A percentile compares a stretch with the other conserved stretches of the same genome.
Evolutionary conservation across 2,797 vertebrate genomes (phyloP).

Genomic region (Sardinella longiceps): DNA sequence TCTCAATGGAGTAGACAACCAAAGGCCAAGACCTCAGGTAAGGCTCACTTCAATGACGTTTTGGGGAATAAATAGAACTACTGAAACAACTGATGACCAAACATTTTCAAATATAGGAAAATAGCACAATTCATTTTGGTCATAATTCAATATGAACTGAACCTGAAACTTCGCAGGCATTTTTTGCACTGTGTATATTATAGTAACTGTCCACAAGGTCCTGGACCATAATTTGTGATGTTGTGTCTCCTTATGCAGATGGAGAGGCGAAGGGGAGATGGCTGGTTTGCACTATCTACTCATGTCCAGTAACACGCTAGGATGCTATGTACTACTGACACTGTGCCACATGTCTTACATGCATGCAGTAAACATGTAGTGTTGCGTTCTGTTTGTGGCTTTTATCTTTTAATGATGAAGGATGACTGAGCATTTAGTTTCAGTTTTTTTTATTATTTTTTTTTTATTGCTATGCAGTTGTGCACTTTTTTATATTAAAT

Average conservation of each 20-base stretch:
- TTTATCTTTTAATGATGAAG: neutral
- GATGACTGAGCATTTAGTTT: neutral
- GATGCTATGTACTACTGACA: neutral
- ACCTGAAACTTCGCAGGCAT: too few species aligned
- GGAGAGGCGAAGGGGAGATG: slow-evolving; percentile 77
- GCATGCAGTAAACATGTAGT: neutral
- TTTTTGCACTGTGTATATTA: too few species aligned
- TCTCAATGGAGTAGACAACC: slow-evolving; percentile 35
- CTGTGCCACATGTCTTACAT: neutral
- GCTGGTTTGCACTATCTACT: slow-evolving; percentile 86
- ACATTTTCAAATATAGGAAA: too few species aligned
- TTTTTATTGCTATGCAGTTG: slow-evolving; percentile 41
- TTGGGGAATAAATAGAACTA: neutral
- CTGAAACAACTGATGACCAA: neutral
- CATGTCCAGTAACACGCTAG: slow-evolving; percentile 69
- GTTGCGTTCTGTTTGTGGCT: neutral
- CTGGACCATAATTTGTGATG: neutral
- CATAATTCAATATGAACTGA: too few species aligned
- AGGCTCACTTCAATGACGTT: neutral
- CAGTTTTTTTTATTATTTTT: neutral
- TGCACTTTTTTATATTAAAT: slow-evolving; percentile 22
- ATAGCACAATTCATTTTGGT: too few species aligned
- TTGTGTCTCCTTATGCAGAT: slow-evolving; percentile 59
- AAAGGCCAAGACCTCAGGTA: neutral
- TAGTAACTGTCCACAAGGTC: too few species aligned